Conservation (phyloP, 2,797 vertebrate genomes). For the Amblyraja radiata region DNA sequence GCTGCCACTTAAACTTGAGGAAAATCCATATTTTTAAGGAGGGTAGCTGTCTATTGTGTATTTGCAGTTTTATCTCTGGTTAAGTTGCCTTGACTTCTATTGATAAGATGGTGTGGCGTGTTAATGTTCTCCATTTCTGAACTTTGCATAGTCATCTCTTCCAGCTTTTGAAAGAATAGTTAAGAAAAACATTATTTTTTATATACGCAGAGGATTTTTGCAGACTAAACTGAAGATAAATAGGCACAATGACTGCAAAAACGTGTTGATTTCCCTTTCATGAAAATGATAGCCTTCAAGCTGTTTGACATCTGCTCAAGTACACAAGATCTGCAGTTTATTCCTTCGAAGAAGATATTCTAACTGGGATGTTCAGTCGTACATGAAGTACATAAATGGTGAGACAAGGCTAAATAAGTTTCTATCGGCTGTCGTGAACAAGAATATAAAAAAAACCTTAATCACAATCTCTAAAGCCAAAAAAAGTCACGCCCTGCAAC, state of each 20-base stretch:
- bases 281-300: not conserved
- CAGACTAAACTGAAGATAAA: not conserved
- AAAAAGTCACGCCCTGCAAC: not conserved
- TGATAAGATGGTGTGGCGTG: too few relatives aligned
- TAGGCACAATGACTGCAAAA: not conserved
- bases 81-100: not conserved
- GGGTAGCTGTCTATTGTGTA: not conserved
- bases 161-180: not conserved
- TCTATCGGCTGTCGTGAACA: too few relatives aligned
- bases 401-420: not conserved
- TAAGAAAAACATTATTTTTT: not conserved
- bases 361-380: not conserved
- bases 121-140: not conserved
- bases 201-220: not conserved
- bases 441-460: not conserved
- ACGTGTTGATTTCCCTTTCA: not conserved
- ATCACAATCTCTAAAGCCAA: not conserved
- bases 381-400: not conserved
- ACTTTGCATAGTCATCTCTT: not conserved
- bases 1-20: not conserved
- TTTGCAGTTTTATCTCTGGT: not conserved
- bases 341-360: not conserved
- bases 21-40: not conserved
- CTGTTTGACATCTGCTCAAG: not conserved
- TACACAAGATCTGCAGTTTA: not conserved